A percentile compares a stretch with the other conserved stretches of the same genome.
These are phyloP conservation scores for Alouatta palliata DNA, from an alignment of 2,113 vertebrate species.

Conservation along the genomic window DNA sequence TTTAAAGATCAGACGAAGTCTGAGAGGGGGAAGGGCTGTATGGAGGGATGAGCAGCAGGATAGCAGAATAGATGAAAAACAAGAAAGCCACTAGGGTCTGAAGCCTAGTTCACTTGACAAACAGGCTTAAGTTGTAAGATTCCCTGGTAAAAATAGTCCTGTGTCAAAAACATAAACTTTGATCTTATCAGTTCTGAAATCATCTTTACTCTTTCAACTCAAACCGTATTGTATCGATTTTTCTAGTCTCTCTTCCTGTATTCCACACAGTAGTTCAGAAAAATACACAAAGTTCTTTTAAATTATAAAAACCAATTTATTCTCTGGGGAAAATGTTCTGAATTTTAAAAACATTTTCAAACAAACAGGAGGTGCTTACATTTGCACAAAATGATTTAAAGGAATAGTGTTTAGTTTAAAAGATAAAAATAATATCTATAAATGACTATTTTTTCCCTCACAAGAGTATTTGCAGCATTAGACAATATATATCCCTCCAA, in stretches of 20 bases:
- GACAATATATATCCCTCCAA: slow-evolving; percentile 18
- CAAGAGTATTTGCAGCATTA: slow-evolving; percentile 26
- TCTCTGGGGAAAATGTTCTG: slow-evolving; percentile 44
- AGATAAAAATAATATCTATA: slow-evolving; percentile 47
- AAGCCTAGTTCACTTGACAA: slow-evolving; percentile 38
- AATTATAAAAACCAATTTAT: slow-evolving; percentile 73
- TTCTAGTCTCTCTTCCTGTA: slow-evolving; percentile 42
- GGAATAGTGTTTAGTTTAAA: slow-evolving; percentile 25
- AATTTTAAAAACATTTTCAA: slow-evolving; percentile 57
- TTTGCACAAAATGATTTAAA: slow-evolving; percentile 16
- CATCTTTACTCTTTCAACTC: slow-evolving; percentile 49
- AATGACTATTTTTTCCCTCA: slow-evolving; percentile 31
- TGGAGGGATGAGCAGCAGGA: background rate
- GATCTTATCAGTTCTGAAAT: slow-evolving; percentile 75
- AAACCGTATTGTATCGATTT: slow-evolving; percentile 28
- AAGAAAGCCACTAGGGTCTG: background rate
- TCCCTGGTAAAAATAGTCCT: slow-evolving; percentile 54
- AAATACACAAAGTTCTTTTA: slow-evolving; percentile 70
- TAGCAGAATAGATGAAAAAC: background rate
- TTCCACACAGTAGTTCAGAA: slow-evolving; percentile 74
- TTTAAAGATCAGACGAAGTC: slow-evolving; percentile 27
- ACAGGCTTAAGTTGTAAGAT: slow-evolving; percentile 2
- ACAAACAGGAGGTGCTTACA: slow-evolving; percentile 25
- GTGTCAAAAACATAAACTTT: slow-evolving; percentile 51
- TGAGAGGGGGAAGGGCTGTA: background rate